Conservation (phyloP, 2,113 vertebrate genomes). For the Marmota flaviventris region DNA sequence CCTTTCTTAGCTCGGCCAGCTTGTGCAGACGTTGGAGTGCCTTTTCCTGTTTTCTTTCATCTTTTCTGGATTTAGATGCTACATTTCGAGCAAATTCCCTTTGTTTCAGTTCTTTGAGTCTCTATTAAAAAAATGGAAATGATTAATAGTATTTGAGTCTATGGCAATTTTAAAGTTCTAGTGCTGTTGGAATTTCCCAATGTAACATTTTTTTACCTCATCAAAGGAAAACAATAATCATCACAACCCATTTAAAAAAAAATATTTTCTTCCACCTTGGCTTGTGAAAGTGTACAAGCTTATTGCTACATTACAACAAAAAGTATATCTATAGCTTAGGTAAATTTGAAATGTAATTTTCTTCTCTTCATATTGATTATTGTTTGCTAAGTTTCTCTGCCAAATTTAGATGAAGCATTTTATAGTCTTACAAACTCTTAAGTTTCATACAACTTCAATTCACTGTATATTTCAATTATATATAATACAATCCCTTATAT, state of each 20-base stretch:
- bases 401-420: not conserved
- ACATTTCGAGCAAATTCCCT: constrained; percentile 95
- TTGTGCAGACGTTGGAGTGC: constrained; percentile 92
- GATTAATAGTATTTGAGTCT: not conserved
- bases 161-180: not conserved
- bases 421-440: not conserved
- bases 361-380: not conserved
- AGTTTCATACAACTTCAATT: constrained; percentile 37
- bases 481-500: not conserved
- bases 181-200: not conserved
- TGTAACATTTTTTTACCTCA: not conserved
- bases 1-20: constrained; percentile 91
- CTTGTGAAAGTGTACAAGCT: not conserved
- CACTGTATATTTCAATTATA: not conserved
- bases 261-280: not conserved
- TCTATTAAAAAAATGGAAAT: constrained; percentile 87
- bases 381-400: not conserved
- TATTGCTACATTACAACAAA: not conserved
- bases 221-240: not conserved
- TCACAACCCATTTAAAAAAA: not conserved
- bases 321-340: not conserved
- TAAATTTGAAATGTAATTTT: constrained; percentile 11
- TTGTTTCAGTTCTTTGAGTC: constrained; percentile 97
- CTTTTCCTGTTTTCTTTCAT: constrained; percentile 93
- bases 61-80: constrained; percentile 93